A percentile compares a stretch with the other conserved stretches of the same genome.
Evolutionary conservation across 2,113 vertebrate genomes (phyloP).

Genomic region (Saccopteryx leptura): DNA sequence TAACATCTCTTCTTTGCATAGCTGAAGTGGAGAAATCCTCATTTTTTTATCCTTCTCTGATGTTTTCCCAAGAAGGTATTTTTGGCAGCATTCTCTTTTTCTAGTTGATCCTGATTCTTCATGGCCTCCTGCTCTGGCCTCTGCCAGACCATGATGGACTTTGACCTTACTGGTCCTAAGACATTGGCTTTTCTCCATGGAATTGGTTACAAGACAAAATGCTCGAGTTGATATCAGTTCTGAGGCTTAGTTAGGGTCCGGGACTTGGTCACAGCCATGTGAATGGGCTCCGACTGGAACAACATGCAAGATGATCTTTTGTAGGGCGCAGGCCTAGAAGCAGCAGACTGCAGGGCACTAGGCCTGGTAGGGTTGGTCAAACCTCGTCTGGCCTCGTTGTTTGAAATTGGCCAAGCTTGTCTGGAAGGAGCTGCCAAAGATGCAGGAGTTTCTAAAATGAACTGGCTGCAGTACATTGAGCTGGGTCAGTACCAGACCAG

Average conservation of each 20-base stretch:
- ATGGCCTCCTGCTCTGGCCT: conserved; percentile 59
- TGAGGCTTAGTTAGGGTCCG: not conserved
- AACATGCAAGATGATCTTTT: not conserved
- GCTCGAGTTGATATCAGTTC: conserved; percentile 28
- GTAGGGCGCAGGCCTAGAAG: not conserved
- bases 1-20: conserved; percentile 1
- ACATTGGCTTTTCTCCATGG: not conserved
- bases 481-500: not conserved
- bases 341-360: not conserved
- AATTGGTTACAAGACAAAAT: conserved; percentile 29
- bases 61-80: conserved; percentile 36
- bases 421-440: not conserved
- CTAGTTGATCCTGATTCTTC: conserved; percentile 63
- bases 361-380: not conserved
- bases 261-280: not conserved
- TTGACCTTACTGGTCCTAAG: conserved; percentile 55
- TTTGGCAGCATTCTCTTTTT: conserved; percentile 65
- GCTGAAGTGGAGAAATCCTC: not conserved
- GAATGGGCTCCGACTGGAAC: not conserved
- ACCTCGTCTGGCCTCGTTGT: not conserved
- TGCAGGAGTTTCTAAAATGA: not conserved
- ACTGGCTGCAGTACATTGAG: not conserved
- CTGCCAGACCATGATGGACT: conserved; percentile 62
- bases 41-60: conserved; percentile 52
- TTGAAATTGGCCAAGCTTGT: not conserved